Base-by-base conservation (phyloP, 2,113 vertebrate genomes). In the Oryzias javanicus region DNA sequence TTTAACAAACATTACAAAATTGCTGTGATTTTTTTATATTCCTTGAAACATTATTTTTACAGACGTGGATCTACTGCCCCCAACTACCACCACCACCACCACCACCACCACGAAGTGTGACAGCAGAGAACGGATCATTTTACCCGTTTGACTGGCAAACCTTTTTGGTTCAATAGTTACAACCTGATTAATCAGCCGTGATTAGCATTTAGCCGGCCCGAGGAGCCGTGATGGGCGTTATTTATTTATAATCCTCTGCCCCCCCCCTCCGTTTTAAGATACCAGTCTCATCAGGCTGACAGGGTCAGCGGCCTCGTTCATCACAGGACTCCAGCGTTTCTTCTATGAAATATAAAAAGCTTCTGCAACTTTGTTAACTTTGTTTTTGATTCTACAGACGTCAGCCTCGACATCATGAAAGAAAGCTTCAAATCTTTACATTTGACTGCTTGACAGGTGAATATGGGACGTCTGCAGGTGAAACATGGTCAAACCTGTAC, bases 91-190 rank as follows among this genome's bases (percentile, higher is more conserved):
- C 71, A 79, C 67, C 35, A 10, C 35, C 35, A 35, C 35, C 35
- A 5, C 56, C 76, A 60, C 73, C 71, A 79, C 78, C 76, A 86
- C 86, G 78, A 82, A 90, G 90, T 75, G 86, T 86, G 86, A 91
- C 90, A 77, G 89, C 87, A 82, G 85, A 90, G 89, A 90, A 89
- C 78, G 89, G 87, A 90, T 90, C 88, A 93, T 93, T 94, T 92
- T 89, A 85, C 90, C 92, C 89, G 90, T 93, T 88, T 92, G 92
- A 93, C 93, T 92, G 80, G 64, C 80, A 89, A 91, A 92, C 92
- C 92, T 94, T 93, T 92, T 93, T 89, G 90, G 92, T 93, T 94
- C 90, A 90, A 87, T 88, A 89, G 94, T 92, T 91, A 92, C 54
- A 84, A 87, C 79, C 91, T 92, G 92, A 94, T 94, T 95, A 92